Evolutionary conservation across 1,140 invertebrate genomes (phyloP).

Genomic region (Heliothis subflexa): DNA sequence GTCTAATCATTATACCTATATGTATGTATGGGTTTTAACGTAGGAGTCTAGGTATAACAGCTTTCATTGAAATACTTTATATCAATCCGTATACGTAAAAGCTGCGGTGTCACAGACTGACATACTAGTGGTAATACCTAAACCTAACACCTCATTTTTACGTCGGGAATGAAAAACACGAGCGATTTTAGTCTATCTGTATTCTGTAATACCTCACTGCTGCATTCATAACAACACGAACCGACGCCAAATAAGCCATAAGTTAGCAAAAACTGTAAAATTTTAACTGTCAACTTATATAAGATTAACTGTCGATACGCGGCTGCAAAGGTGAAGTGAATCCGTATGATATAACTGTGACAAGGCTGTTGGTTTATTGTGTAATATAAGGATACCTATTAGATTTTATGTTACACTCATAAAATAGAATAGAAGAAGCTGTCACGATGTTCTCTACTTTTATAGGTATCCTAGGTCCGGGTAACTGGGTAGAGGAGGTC

Average conservation of each 20-base stretch:
- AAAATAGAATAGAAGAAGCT: neutral
- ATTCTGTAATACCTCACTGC: too few species aligned
- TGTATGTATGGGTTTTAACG: too few species aligned
- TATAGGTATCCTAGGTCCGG: too few species aligned
- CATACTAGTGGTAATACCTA: too few species aligned
- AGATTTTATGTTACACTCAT: neutral
- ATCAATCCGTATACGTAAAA: too few species aligned
- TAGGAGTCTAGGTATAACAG: too few species aligned
- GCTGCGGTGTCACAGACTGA: too few species aligned
- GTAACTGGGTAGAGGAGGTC: neutral
- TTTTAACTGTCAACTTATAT: neutral
- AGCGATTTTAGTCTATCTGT: too few species aligned
- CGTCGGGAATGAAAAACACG: too few species aligned
- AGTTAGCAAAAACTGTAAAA: slow-evolving; percentile 10
- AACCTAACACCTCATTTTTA: too few species aligned
- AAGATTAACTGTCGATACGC: neutral
- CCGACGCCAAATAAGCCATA: neutral
- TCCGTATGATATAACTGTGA: slow-evolving; percentile 11
- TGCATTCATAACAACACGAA: neutral
- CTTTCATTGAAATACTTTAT: too few species aligned
- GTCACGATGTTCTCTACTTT: neutral
- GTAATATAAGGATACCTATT: neutral
- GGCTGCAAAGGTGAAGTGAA: neutral
- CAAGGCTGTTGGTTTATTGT: slow-evolving; percentile 3
- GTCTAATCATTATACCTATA: too few species aligned